Percentiles rank a stretch among this genome's conserved stretches.
These are phyloP conservation scores for Drosophila fuyamai DNA, from an alignment of 1,140 invertebrate genomes.

Conservation along the genomic window DNA sequence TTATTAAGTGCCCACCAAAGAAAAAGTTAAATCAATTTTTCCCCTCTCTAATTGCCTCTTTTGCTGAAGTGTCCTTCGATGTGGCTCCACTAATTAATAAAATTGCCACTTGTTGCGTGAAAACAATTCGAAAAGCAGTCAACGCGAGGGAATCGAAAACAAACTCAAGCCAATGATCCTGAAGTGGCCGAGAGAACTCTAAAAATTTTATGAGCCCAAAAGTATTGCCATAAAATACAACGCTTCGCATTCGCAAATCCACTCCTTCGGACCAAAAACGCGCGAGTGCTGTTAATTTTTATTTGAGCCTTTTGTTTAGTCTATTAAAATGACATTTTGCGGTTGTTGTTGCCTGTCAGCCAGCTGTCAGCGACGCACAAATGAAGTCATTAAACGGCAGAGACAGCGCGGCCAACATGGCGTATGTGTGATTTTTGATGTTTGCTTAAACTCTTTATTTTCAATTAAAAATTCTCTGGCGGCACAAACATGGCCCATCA, in stretches of 20 bases:
- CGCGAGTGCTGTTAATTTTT: conserved; percentile 59
- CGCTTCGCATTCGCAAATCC: neutral
- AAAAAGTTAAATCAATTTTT: conserved; percentile 4
- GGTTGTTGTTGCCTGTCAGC: conserved; percentile 47
- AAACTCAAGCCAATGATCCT: neutral
- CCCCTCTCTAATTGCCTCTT: conserved; percentile 11
- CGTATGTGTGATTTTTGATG: conserved; percentile 64
- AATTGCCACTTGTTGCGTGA: conserved; percentile 50
- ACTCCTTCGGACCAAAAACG: neutral
- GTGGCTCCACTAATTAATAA: conserved; percentile 42
- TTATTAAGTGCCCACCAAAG: neutral
- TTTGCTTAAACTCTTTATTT: conserved; percentile 69
- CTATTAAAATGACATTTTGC: conserved; percentile 64
- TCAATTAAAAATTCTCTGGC: conserved; percentile 58
- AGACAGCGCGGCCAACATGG: conserved; percentile 18
- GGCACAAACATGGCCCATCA: conserved; percentile 36
- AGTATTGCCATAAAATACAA: conserved; percentile 32
- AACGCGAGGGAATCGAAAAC: conserved; percentile 6
- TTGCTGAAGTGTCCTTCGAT: neutral
- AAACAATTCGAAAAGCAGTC: conserved; percentile 1
- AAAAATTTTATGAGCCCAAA: conserved; percentile 18
- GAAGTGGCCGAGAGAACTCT: conserved; percentile 4
- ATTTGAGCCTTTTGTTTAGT: conserved; percentile 66
- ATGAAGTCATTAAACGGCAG: conserved; percentile 46
- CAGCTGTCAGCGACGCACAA: conserved; percentile 43